Base-by-base conservation (phyloP, 2,113 vertebrate species). In the Serilophus lunatus region DNA sequence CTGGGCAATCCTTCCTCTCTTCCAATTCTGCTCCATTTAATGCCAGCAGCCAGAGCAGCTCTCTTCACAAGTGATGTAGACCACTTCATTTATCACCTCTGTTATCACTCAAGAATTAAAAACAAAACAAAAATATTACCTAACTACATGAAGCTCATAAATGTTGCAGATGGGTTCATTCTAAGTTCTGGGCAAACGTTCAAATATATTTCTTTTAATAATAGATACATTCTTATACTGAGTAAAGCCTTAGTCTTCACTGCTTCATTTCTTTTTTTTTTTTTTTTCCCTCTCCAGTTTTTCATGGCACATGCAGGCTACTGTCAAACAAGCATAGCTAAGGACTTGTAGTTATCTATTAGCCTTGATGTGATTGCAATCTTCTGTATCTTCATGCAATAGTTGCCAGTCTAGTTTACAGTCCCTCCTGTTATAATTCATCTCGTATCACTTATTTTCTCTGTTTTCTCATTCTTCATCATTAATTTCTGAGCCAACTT, bases 401-500 rank as follows among this genome's bases (percentile, higher is more conserved):
- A 80, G 5, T 77, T 95, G 86, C 90, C 95, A 45, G 36, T 68
- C 56, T 60, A 59, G 80, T 84, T 95, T 93, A 81, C 26, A 94
- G 65, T 92, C 76, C n/a, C 47, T 88, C 14, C 56, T 94, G 65
- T 77, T 93, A 81, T 86, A 96, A 96, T 84, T 96, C 72, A 93
- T 90, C 74, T 84, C 80, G 29, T 95, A 96, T 94, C 82, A 14
- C 65, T 86, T 65, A 40, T 92, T 94, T 88, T 88, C 79, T 71
- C 88, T 94, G 51, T 94, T 92, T 96, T 88, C 36, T 36, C 61
- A 88, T 95, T 84, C 69, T 66, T 96, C 69, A 81, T 93, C 56
- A 69, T 88, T 92, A 81, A 94, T 93, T 90, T 71, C 86, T 65
- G 88, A 90, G 94, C 92, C 94, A 96, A 92, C 38, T 88, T 93